phyloP scores from a whole-genome alignment of 1,140 invertebrate genomes.

The Psix sp. region DNA sequence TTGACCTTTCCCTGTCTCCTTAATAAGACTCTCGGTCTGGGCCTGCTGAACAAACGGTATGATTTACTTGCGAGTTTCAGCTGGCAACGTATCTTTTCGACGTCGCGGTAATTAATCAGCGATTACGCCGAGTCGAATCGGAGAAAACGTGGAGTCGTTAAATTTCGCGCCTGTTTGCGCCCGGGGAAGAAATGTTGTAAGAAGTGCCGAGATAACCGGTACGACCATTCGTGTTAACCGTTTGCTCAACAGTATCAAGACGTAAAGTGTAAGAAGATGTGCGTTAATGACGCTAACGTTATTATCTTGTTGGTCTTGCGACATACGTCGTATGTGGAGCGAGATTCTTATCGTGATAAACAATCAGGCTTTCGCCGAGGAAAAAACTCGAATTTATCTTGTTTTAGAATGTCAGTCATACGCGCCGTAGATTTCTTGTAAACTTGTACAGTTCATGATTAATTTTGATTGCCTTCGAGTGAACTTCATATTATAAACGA shows the following conservation, averaged over 20 bases:
- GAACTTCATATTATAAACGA: too few species aligned
- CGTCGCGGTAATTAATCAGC: conserved; percentile 23
- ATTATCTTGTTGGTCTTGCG: conserved; percentile 22
- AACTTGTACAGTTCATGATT: too few species aligned
- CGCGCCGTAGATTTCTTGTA: too few species aligned
- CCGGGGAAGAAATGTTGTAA: conserved; percentile 5
- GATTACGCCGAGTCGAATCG: conserved; percentile 26
- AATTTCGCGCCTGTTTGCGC: neutral
- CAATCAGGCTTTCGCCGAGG: too few species aligned
- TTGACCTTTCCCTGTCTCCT: conserved; percentile 69
- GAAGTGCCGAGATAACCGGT: conserved; percentile 29
- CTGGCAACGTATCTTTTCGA: conserved; percentile 9
- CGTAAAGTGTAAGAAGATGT: conserved; percentile 28
- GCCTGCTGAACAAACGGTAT: conserved; percentile 35
- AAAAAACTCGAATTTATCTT: too few species aligned
- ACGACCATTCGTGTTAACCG: conserved; percentile 29
- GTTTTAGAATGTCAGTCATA: too few species aligned
- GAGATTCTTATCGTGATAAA: neutral
- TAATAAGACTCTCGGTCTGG: conserved; percentile 43
- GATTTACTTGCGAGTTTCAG: conserved; percentile 52
- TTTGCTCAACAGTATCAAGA: conserved; percentile 34
- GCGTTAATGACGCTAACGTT: conserved; percentile 36
- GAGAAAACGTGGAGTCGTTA: too few species aligned
- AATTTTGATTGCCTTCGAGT: too few species aligned
- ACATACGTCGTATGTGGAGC: conserved; percentile 20